Evolutionary conservation across 1,140 invertebrate species (phyloP), one percentile per base, ranked within the genome.

Genomic region (Rhyacophila brunnea): DNA sequence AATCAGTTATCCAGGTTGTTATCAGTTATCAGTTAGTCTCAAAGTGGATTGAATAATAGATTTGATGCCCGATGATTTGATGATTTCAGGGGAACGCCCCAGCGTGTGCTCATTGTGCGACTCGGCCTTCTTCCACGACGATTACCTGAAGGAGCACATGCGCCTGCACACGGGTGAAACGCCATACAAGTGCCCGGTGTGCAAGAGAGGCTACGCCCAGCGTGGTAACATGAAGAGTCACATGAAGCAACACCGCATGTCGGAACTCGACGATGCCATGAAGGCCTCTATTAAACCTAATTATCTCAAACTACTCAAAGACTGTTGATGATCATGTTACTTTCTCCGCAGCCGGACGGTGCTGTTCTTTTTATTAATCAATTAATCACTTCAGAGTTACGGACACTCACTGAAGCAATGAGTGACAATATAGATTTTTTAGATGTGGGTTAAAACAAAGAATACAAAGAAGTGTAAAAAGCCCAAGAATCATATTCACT

Each of bases 131-230:
- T 77, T 68, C 58, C 77, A 79, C 48, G 68, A 70, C 40, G 74
- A 77, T 43, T 79, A 79, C 58, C 62, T 87, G 6, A 84, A 81
- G 45, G 82, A 85, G 64, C 88, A 90, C 65, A 84, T 86, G 77
- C 70, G 86, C 13, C 83, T 86, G 7, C 87, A 89, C 63, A 89
- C 87, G 0, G 85, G 90, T 1, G 89, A 91, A 65, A 85, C 84
- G 34, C 89, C 89, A 5, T 90, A 86, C 74, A 80, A 83, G 65
- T 91, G 89, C 68, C 81, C 81, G 6, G 74, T 87, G 6, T 91
- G 89, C 68, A 78, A 80, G 6, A 80, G 88, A 43, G 78, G 83
- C 0, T 91, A 90, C 66, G 80, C 86, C 14, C 78, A 80, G 64
- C 63, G 83, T 58, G 68, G 78, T 9, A 81, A 81, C 52, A 77